These are phyloP conservation scores for Nettapus auritus DNA, from an alignment of 2,113 vertebrate species.

Conservation along the genomic window DNA sequence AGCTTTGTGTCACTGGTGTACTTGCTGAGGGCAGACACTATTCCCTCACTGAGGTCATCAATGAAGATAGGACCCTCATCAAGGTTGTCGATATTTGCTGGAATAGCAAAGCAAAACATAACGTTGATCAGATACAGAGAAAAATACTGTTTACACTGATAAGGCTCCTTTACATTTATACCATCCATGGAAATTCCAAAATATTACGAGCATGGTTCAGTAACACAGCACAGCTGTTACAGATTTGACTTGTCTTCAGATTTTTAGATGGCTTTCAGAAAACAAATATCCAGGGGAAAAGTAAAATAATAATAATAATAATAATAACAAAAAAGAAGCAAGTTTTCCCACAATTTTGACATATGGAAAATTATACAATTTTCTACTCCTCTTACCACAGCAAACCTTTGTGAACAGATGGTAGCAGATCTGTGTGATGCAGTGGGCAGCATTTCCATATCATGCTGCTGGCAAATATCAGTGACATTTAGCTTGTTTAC, in stretches of 20 bases:
- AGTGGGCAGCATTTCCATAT: slow-evolving; percentile 61
- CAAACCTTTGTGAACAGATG: slow-evolving; percentile 58
- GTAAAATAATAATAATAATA: too few species aligned
- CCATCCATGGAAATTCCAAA: not conserved
- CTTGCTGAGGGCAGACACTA: too few species aligned
- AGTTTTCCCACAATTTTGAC: not conserved
- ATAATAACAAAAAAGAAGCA: not conserved
- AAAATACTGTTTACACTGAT: not conserved
- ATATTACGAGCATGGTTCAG: too few species aligned
- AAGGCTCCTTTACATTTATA: not conserved
- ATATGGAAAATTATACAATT: not conserved
- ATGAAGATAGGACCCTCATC: too few species aligned
- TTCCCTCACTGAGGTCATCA: too few species aligned
- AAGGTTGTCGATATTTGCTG: not conserved
- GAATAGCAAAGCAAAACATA: not conserved
- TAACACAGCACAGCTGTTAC: too few species aligned
- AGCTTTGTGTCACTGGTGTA: too few species aligned
- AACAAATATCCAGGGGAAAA: not conserved
- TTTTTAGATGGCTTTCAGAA: not conserved
- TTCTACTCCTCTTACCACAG: not conserved
- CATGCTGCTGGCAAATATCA: slow-evolving; percentile 25
- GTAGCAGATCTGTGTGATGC: slow-evolving; percentile 8
- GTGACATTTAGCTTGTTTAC: not conserved
- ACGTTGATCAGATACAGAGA: not conserved
- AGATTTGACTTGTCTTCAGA: not conserved